A percentile compares a stretch with the other conserved stretches of the same genome.
These are phyloP conservation scores for Anastrepha obliqua DNA, from an alignment of 1,140 invertebrate genomes.

Conservation along the genomic window DNA sequence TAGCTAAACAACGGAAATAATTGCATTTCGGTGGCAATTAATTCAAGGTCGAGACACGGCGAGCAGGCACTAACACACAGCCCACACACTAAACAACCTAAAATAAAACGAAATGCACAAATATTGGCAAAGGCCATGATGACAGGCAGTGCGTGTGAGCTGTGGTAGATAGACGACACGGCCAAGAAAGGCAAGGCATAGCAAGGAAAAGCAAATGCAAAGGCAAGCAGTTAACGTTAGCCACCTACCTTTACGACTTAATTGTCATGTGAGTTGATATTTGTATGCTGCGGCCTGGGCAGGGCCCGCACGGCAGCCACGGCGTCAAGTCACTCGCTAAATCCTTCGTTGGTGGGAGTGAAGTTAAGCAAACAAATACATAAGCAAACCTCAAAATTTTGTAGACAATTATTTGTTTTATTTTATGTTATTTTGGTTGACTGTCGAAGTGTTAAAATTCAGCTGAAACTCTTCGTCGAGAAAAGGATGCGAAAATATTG, in stretches of 20 bases:
- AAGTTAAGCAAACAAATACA: neutral
- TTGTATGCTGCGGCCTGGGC: neutral
- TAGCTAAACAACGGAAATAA: slow-evolving; percentile 55
- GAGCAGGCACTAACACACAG: neutral
- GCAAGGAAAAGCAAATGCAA: neutral
- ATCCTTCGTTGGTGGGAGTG: neutral
- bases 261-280: neutral
- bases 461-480: neutral
- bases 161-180: neutral
- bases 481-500: slow-evolving; percentile 18
- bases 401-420: neutral
- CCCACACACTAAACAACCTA: neutral
- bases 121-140: neutral
- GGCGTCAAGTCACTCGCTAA: neutral
- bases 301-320: neutral
- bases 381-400: neutral
- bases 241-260: slow-evolving; percentile 25
- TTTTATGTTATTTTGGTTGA: neutral
- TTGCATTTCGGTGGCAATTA: slow-evolving; percentile 54
- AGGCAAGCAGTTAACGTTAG: neutral
- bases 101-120: slow-evolving; percentile 34
- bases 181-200: neutral
- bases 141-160: neutral
- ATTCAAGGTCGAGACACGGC: slow-evolving; percentile 41
- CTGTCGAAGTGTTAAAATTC: neutral